Evolutionary conservation across 2,113 vertebrate species (phyloP).

Genomic region (Zeus faber): DNA sequence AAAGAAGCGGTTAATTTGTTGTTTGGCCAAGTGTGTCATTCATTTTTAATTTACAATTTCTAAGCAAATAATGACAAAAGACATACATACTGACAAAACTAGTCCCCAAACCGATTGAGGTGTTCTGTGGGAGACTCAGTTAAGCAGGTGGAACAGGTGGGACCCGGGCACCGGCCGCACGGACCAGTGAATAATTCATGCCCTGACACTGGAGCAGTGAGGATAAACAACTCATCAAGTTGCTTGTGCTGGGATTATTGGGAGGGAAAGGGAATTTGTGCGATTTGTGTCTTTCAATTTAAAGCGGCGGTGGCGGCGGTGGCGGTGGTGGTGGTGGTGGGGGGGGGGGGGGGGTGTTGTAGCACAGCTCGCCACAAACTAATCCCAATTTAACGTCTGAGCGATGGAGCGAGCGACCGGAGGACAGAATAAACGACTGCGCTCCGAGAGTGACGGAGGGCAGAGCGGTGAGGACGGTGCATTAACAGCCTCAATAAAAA

Average conservation of each 20-base stretch:
- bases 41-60: too few relatives aligned
- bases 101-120: neutral
- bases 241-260: conserved; percentile 17
- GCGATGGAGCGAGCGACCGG: neutral
- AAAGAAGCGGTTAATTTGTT: too few relatives aligned
- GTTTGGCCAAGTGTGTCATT: too few relatives aligned
- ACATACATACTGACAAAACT: neutral
- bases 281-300: too few relatives aligned
- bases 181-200: conserved; percentile 61
- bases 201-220: conserved; percentile 61
- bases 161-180: conserved; percentile 54
- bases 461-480: conserved; percentile 21
- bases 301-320: too few relatives aligned
- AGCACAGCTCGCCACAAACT: too few relatives aligned
- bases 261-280: too few relatives aligned
- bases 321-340: too few relatives aligned
- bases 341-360: too few relatives aligned
- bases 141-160: conserved; percentile 55
- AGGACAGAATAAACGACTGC: neutral
- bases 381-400: too few relatives aligned
- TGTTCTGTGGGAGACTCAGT: too few relatives aligned
- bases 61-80: too few relatives aligned
- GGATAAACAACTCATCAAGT: conserved; percentile 57
- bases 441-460: conserved; percentile 4
- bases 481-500: conserved; percentile 64